Base-by-base conservation (phyloP, 2,888 invertebrate genomes). In the Hanleya hanleyi region DNA sequence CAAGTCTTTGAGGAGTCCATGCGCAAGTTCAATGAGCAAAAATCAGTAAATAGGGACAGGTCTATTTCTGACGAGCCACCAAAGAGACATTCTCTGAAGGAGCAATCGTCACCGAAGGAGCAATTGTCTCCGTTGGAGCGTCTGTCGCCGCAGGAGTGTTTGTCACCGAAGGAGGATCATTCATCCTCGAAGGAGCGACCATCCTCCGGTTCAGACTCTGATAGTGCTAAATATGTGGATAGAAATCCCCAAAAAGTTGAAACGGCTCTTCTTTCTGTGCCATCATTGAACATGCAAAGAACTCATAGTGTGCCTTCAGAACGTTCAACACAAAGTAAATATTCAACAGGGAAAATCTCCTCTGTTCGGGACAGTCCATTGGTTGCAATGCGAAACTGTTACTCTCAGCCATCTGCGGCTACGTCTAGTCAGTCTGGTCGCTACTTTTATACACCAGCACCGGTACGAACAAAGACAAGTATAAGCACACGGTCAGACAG, bases 1-100 rank as follows among this genome's bases (percentile, higher is more conserved):
- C 76, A 80, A 71, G 69, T 86, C 26, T 87, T 84, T 67, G 86
- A 87, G 73, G 81, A 86, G 67, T 89, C 89, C 0, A 66, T 87
- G 67, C 80, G 81, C 67, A 70, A 74, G 12, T 86, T 35, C 29
- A 22, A 12, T 18, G 68, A 49, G 33, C 50, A 51, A 22, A 50
- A 68, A 26, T 41, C n/a, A 3, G 47, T 18, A 9, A 26, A 35
- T 22, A 12, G 47, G 47, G n/a, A n/a, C 12, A 12, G n/a, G 12
- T 41, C 47, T 41, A n/a, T 41, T 41, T 41, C 47, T 41, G 47
- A 15, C 12, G 12, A 41, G 12, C 12, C 12, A 12, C 12, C n/a
- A 15, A 64, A 18, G 18, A 37, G 22, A 6, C 37, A 33, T 15
- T 15, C 9, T 3, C 29, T 37, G 36, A 15, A 37, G 1, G 64